A percentile compares a stretch with the other conserved stretches of the same genome.
Evolutionary conservation across 2,113 vertebrate genomes (phyloP).

Genomic region (Elachura formosa): DNA sequence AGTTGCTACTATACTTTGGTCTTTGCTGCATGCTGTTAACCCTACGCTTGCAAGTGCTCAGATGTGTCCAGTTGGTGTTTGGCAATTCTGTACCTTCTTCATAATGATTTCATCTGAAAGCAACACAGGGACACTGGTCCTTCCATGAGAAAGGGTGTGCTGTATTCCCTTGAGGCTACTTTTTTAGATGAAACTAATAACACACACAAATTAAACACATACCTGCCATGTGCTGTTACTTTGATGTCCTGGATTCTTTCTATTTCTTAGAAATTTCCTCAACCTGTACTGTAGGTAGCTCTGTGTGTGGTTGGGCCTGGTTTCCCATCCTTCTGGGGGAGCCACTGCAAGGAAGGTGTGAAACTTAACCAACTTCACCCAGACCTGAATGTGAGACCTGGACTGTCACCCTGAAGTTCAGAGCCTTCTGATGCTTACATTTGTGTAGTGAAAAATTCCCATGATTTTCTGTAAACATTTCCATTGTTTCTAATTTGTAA

Average conservation of each 20-base stretch:
- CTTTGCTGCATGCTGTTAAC: background rate
- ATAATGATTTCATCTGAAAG: background rate
- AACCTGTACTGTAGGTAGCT: background rate
- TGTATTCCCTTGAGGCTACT: background rate
- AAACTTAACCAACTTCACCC: background rate
- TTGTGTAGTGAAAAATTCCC: too few species aligned
- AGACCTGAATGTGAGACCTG: background rate
- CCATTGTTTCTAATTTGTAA: too few species aligned
- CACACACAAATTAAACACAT: background rate
- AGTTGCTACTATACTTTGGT: background rate
- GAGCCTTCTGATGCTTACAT: too few species aligned
- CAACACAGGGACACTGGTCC: fast-evolving
- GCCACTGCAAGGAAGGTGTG: background rate
- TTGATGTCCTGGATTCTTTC: background rate
- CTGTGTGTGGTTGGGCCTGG: background rate
- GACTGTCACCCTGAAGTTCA: too few species aligned
- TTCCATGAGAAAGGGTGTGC: background rate
- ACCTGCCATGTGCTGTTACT: background rate
- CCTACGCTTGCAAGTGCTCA: background rate
- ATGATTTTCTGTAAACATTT: too few species aligned
- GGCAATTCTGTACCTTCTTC: background rate
- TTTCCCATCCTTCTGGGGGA: background rate
- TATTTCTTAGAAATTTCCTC: background rate
- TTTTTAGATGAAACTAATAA: background rate
- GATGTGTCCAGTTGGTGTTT: background rate